Percentiles rank a stretch among this genome's conserved stretches.
Conservation (phyloP, 2,797 vertebrate species). For the Ceryle rudis region DNA sequence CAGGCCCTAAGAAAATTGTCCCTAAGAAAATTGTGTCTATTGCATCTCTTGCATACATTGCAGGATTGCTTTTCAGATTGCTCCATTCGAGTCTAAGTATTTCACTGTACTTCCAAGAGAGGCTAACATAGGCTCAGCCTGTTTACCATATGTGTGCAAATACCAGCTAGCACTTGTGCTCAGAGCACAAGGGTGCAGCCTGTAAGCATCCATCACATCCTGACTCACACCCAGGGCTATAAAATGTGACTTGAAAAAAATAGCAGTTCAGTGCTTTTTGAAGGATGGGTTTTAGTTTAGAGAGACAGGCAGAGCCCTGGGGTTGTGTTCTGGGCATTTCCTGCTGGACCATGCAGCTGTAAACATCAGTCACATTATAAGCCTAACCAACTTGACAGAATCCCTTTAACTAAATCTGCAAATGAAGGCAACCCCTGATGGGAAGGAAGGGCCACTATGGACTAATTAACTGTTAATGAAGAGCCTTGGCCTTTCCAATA, state of each 20-base stretch:
- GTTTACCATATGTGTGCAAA: background rate
- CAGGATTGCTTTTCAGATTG: background rate
- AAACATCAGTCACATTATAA: constrained; percentile 70
- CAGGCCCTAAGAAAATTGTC: too few species aligned
- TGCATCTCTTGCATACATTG: background rate
- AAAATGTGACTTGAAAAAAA: constrained; percentile 8
- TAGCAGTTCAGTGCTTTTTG: constrained; percentile 59
- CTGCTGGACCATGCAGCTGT: constrained; percentile 66
- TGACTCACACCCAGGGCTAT: background rate
- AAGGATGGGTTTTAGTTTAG: constrained; percentile 75
- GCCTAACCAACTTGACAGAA: constrained; percentile 69
- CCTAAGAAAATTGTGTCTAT: background rate
- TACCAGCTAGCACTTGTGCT: background rate
- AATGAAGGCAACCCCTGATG: constrained; percentile 73
- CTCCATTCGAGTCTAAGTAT: background rate
- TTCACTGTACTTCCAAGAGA: background rate
- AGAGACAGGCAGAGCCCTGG: constrained; percentile 69
- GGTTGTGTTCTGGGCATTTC: constrained; percentile 70
- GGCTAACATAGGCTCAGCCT: background rate
- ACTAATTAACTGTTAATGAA: constrained; percentile 77
- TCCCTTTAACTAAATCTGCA: constrained; percentile 67
- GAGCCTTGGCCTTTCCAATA: constrained; percentile 33
- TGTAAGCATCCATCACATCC: background rate
- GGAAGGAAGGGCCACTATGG: constrained; percentile 59
- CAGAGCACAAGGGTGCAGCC: background rate